Conservation (phyloP, 2,797 vertebrate genomes). For the Peromyscus melanophrys region DNA sequence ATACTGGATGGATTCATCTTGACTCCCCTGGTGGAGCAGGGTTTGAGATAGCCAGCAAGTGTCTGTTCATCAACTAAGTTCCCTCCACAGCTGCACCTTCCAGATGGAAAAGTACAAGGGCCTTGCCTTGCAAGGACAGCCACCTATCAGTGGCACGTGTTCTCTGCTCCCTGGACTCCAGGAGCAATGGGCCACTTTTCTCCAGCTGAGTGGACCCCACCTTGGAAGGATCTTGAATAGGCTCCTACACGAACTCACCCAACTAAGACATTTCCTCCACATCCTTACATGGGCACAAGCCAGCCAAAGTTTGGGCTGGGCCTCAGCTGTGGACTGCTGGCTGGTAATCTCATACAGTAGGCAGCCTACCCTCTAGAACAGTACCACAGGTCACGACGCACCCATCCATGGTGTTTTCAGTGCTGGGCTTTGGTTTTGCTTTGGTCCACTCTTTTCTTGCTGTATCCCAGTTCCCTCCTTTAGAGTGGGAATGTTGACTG, state of each 20-base stretch:
- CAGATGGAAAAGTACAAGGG: background rate
- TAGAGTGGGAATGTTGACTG: background rate
- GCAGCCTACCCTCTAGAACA: background rate
- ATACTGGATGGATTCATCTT: background rate
- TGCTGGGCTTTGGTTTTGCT: background rate
- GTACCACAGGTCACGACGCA: accelerated
- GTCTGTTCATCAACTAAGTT: background rate
- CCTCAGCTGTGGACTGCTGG: background rate
- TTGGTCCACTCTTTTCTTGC: background rate
- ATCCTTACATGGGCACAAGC: background rate
- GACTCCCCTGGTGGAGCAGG: background rate
- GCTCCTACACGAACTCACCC: background rate
- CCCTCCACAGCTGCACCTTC: background rate
- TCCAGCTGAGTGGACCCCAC: background rate
- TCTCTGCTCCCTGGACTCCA: background rate
- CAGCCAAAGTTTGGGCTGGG: background rate
- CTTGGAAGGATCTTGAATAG: background rate
- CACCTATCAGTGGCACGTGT: background rate
- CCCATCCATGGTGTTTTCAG: background rate
- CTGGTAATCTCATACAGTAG: background rate
- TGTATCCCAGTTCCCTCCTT: background rate
- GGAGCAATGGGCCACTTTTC: background rate
- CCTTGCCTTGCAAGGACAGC: background rate
- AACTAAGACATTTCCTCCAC: background rate
- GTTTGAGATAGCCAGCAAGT: background rate